These are phyloP conservation scores for Dasypogon diadema DNA, from an alignment of 2,888 invertebrate species.

Conservation along the genomic window DNA sequence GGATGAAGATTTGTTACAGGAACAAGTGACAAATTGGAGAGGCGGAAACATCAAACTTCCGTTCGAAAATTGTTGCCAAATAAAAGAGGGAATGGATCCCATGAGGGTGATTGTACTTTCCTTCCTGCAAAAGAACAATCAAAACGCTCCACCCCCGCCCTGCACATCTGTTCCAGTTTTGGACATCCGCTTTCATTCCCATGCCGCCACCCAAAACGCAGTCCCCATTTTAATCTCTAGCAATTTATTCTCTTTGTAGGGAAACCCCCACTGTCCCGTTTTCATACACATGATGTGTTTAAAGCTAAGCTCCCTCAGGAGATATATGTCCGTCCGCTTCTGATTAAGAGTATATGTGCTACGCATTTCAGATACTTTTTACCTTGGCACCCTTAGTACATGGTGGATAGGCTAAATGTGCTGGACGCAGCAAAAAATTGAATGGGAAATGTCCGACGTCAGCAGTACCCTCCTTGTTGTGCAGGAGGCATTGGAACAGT, in stretches of 20 bases:
- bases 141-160: not conserved
- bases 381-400: not conserved
- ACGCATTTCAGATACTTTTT: constrained; percentile 14
- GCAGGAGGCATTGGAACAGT: not conserved
- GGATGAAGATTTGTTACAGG: constrained; percentile 20
- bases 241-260: constrained; percentile 23
- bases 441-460: constrained; percentile 34
- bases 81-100: constrained; percentile 30
- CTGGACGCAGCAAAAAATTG: constrained; percentile 41
- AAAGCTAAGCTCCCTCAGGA: constrained; percentile 38
- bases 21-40: constrained; percentile 46
- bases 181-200: constrained; percentile 25
- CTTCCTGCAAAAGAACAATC: constrained; percentile 30
- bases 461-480: constrained; percentile 10
- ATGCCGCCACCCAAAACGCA: constrained; percentile 10
- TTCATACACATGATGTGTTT: constrained; percentile 20
- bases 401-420: constrained; percentile 12
- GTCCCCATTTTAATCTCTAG: constrained; percentile 31
- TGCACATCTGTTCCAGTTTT: not conserved
- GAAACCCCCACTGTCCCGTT: not conserved
- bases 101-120: constrained; percentile 2
- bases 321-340: not conserved
- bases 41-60: constrained; percentile 31
- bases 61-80: constrained; percentile 16
- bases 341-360: not conserved